Base-by-base conservation (phyloP, 1,140 invertebrate species). In the Drosophila pectinifera region DNA sequence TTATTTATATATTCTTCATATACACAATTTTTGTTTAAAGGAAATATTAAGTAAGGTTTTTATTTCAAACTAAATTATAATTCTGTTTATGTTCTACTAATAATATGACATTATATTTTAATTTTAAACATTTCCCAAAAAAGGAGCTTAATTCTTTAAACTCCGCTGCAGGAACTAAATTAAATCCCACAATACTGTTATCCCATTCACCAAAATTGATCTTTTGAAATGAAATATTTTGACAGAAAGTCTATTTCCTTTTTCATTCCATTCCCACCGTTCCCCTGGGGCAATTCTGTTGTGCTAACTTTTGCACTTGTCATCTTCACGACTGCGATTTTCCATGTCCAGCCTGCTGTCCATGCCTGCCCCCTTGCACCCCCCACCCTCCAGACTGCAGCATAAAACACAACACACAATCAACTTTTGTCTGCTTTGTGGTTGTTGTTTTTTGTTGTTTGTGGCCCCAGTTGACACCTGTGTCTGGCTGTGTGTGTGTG, bases 341-440 rank as follows among this genome's bases (percentile, higher is more conserved):
- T 34, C 65, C 46, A 51, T 16, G 61, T 34, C 56, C 42, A 76
- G 68, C 67, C 58, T 64, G 54, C 38, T 49, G 39, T 31, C 58
- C 56, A 10, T 20, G 10, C 10, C 16, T 3, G 6, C 14, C 14
- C 24, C 36, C 14, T 18, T 20, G 13, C 14, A 11, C 54, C 16
- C 5, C 57, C 6, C 22, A 39, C 16, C 5, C 57, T 10, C 22
- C 46, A 31, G 22, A 24, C 45, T 16, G 20, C 58, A 28, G 13
- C 43, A 26, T 39, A 78, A 61, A 51, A 53, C 41, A 65, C 64
- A 72, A 20, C 59, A 49, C 78, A 85, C 82, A 85, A 85, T 85
- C 82, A 86, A 69, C 77, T 76, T 76, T 88, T 86, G 79, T 88
- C 62, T 76, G 83, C 58, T 62, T 54, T 86, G 81, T 78, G 76